Evolutionary conservation across 2,888 invertebrate species (phyloP), one percentile per base, ranked within the genome.

Genomic region (Pyrochroa serraticornis): DNA sequence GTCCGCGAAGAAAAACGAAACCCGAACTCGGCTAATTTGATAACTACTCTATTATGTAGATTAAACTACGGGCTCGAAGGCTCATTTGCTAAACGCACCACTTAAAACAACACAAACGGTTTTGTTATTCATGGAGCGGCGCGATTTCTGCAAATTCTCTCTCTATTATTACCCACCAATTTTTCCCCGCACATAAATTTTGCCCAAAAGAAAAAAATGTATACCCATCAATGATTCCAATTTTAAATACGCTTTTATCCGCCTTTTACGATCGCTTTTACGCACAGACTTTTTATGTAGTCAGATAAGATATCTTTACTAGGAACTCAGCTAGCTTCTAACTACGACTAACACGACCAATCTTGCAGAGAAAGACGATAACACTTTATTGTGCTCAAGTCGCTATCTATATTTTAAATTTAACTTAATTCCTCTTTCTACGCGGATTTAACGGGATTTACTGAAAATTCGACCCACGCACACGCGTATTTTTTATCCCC

Each of bases 31-130:
- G 43, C 36, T 58, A 59, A 59, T 59, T 59, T 54, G 59, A 59
- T 54, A 59, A 54, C 59, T 50, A 50, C 59, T 59, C 55, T 59
- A 59, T 59, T 59, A 59, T 59, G 59, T 54, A 59, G 59, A 59
- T 59, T 59, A 54, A 54, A 58, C 53, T 58, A 58, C 53, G 45
- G 39, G 48, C 47, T 58, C 39, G 44, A 45, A 54, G 53, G 45
- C 43, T 58, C 51, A 51, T 51, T 57, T 57, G 36, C 22, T 58
- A 37, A 47, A 46, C 35, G 43, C 43, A 43, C 13, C 6, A 33
- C 32, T 38, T 52, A 47, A 52, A 57, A 58, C 52, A 47, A 47
- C 35, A 52, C 53, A 33, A 44, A 9, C 32, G 22, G 33, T 32
- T 44, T 44, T 44, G 30, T 44, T 33, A 44, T 44, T 44, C 44